Evolutionary conservation across 2,888 invertebrate species (phyloP), one percentile per base, ranked within the genome.

Genomic region (Julus scandinavius): DNA sequence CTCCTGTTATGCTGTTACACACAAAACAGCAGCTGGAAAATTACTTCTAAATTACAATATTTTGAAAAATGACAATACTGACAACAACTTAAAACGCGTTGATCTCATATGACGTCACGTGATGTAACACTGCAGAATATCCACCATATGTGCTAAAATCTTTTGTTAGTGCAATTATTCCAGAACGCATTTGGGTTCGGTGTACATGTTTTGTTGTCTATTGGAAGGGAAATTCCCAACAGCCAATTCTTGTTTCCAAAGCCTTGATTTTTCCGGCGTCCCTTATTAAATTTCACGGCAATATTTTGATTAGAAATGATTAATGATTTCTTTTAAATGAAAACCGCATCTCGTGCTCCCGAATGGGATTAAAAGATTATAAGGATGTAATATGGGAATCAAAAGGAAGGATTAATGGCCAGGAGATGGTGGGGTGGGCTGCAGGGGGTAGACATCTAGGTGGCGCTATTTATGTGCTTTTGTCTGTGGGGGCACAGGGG

Each of bases 331-430:
- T 87, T 54, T 54, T 58, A 58, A 87, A 87, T 58, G 50, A 45
- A 87, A 87, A 87, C 87, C 72, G 54, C 72, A 63, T 49, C 85
- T 87, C 49, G 87, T 80, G 80, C 72, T 72, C 58, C 63, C 45
- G 72, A 87, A 87, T 72, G 87, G 80, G 87, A 87, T 87, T 87
- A 87, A 87, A 80, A 49, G 80, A 72, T 87, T 87, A 87, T 9
- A 45, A 80, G 54, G 80, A 45, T 87, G 87, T 87, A 72, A 87
- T 87, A 87, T 40, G 45, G 45, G 87, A 87, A 87, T 87, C 63
- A 87, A 87, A 87, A 40, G 54, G 87, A 63, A 87, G 63, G 87
- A 87, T 85, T 85, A 85, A 85, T 85, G 85, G 85, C 17, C 50
- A 54, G 85, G 85, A 85, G 85, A 50, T 29, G 85, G 50, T 45